A percentile compares a stretch with the other conserved stretches of the same genome.
These are phyloP conservation scores for Neotoma lepida DNA, from an alignment of 2,113 vertebrate species.

Conservation along the genomic window DNA sequence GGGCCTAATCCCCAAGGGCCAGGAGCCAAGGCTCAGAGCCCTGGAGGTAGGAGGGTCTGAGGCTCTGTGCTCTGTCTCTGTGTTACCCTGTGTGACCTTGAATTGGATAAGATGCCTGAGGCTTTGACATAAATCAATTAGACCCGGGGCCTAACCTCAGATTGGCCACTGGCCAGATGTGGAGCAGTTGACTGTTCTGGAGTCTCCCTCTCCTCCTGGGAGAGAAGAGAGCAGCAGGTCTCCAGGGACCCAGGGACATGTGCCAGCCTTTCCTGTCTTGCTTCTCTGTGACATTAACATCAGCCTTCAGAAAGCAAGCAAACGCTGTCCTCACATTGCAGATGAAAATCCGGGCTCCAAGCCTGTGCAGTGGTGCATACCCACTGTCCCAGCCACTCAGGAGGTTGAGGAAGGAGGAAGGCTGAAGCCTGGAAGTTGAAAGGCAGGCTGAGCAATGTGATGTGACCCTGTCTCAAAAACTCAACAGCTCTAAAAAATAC, in stretches of 20 bases:
- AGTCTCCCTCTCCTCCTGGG: not conserved
- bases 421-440: not conserved
- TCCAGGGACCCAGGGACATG: not conserved
- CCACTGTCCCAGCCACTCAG: not conserved
- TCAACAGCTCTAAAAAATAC: not conserved
- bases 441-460: not conserved
- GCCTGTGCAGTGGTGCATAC: too few species aligned
- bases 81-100: not conserved
- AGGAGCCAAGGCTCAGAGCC: not conserved
- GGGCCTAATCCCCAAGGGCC: too few species aligned
- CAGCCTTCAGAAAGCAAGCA: not conserved
- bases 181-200: not conserved
- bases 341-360: not conserved
- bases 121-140: not conserved
- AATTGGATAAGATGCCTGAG: not conserved
- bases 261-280: not conserved
- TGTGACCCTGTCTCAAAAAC: not conserved
- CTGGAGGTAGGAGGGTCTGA: not conserved
- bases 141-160: not conserved
- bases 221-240: accelerated
- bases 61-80: not conserved
- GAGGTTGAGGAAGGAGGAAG: not conserved
- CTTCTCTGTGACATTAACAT: not conserved
- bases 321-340: not conserved
- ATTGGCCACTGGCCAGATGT: not conserved